phyloP scores from a whole-genome alignment of 92 coral and sea anemone species.

The Isaurus tuberculatus region DNA sequence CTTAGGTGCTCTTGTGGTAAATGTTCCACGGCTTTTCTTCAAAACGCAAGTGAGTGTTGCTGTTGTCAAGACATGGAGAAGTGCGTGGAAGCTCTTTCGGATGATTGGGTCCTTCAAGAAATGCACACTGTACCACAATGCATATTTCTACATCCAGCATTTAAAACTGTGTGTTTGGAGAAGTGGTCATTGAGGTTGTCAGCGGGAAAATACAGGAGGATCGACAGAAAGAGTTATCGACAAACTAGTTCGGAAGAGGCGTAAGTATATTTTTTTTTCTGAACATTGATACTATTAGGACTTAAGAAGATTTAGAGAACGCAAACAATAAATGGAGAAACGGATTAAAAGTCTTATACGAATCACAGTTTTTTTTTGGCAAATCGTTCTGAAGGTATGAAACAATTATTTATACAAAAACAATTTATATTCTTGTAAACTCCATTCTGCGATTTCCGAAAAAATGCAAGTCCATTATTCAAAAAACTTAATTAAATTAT shows the following conservation, averaged over 20 bases:
- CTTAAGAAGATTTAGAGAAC: no score
- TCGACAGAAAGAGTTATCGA: slow-evolving; percentile 28
- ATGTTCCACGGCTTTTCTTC: slow-evolving; percentile 34
- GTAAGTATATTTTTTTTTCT: neutral
- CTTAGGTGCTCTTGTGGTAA: slow-evolving; percentile 2
- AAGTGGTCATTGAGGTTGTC: slow-evolving; percentile 51
- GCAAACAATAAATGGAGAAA: neutral
- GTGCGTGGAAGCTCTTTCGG: slow-evolving; percentile 39
- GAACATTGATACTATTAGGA: neutral
- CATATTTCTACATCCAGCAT: slow-evolving; percentile 52
- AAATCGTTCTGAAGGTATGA: neutral
- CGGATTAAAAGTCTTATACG: neutral
- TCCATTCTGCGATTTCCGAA: neutral
- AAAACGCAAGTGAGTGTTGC: slow-evolving; percentile 53
- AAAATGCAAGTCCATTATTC: slow-evolving; percentile 1
- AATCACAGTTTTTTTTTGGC: neutral
- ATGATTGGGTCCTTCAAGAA: slow-evolving; percentile 51
- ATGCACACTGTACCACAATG: slow-evolving; percentile 36
- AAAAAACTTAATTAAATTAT: neutral
- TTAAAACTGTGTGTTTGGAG: slow-evolving; percentile 44
- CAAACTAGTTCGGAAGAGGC: slow-evolving; percentile 33
- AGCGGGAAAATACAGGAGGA: slow-evolving; percentile 52
- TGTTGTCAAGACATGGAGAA: slow-evolving; percentile 59
- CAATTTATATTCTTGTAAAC: neutral
- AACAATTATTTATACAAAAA: no score